phyloP scores from a whole-genome alignment of 2,797 vertebrate genomes.

The Hippopotamyrus pictus region DNA sequence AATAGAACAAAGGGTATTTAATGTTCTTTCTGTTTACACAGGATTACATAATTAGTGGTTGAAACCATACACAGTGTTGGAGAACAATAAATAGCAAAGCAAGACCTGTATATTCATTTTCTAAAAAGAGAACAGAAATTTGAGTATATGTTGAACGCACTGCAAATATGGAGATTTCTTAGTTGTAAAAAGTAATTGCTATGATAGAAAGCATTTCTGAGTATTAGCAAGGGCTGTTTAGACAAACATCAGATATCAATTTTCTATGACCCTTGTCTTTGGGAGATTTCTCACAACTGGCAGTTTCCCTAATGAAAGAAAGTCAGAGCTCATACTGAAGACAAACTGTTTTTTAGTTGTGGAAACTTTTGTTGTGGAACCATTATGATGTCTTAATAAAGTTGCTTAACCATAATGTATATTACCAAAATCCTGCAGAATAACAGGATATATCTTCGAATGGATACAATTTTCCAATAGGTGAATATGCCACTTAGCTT shows the following conservation, averaged over 20 bases:
- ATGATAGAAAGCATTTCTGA: background rate
- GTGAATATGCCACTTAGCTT: background rate
- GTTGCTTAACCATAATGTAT: background rate
- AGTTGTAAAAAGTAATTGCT: background rate
- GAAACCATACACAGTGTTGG: background rate
- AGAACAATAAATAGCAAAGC: background rate
- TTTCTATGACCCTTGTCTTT: background rate
- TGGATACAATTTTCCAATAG: background rate
- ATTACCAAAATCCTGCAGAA: background rate
- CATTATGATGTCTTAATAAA: background rate
- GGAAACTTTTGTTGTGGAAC: background rate
- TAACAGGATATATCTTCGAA: background rate
- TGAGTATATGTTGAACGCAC: background rate
- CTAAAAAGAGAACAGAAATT: background rate
- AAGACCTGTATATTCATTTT: background rate
- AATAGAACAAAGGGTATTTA: background rate
- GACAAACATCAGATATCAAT: background rate
- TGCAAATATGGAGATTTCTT: background rate
- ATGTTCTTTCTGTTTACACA: background rate
- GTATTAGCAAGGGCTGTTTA: background rate
- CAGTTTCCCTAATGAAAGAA: background rate
- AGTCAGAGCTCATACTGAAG: background rate
- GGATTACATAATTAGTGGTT: conserved; percentile 5
- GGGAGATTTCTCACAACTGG: background rate
- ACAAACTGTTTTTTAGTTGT: background rate